Evolutionary conservation across 1,140 invertebrate species (phyloP), one percentile per base, ranked within the genome.

Genomic region (Melitaea cinxia): DNA sequence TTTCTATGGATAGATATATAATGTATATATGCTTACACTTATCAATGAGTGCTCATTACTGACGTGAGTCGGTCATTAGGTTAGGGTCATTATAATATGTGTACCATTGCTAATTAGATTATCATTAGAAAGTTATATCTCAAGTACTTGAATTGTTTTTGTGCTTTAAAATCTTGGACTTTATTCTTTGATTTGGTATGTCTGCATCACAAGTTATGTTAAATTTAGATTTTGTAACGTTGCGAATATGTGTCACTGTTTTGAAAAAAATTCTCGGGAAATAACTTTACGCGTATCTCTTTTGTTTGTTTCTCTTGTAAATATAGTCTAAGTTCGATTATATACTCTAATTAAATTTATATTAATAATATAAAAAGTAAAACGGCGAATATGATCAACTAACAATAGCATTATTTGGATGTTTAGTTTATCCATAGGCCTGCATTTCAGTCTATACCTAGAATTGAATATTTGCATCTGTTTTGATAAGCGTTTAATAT

Each of bases 401-500:
- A 9, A 42, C 15, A 42, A 42, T 17, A 1, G 7, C 15, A n/a
- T 15, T 6, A 42, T 7, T 2, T 42, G 7, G 1, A 1, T 17
- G 14, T 17, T 17, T 42, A 6, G 9, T 42, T 42, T 9, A 42
- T 3, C 4, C n/a, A 24, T 2, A 47, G 1, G 7, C 42, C 0
- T 47, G 21, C 17, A 21, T 2, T 21, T 6, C 23, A 28, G 14
- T 45, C 37, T 42, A 57, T 42, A 15, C n/a, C 4, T 12, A 56
- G 33, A 12, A 10, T 24, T 6, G 14, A 57, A 56, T 45, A 45
- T 45, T 57, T 28, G 37, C 54, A 42, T 17, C 15, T 24, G 19
- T 28, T 12, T 35, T 17, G 54, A 57, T 57, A 24, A 17, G 17
- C 23, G 10, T 42, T 24, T 9, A 28, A 42, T 45, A 28, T 33